Evolutionary conservation across 2,888 invertebrate species (phyloP).

Genomic region (Mythimna vitellina): DNA sequence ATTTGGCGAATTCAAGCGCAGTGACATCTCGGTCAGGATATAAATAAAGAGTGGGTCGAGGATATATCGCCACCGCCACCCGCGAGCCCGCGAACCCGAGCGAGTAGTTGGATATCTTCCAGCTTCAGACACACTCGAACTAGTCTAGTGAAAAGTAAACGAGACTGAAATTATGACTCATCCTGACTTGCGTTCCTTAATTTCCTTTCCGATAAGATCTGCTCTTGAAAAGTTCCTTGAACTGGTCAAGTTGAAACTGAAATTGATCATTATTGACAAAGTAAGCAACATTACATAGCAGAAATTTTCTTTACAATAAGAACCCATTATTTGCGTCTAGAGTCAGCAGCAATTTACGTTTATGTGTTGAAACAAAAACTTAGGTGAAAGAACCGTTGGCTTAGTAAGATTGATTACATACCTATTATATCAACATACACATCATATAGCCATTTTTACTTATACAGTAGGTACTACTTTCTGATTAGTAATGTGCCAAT

Average conservation of each 20-base stretch:
- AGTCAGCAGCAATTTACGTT: constrained; percentile 22
- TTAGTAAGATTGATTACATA: constrained; percentile 38
- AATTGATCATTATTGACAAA: constrained; percentile 7
- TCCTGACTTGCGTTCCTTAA: constrained; percentile 28
- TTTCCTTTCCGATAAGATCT: constrained; percentile 46
- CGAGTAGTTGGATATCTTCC: constrained; percentile 70
- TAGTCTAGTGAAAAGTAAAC: constrained; percentile 48
- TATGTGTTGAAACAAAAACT: constrained; percentile 44
- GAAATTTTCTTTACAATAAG: constrained; percentile 5
- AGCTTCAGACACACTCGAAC: constrained; percentile 55
- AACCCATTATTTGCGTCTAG: constrained; percentile 21
- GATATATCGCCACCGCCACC: constrained; percentile 62
- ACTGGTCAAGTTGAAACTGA: constrained; percentile 20
- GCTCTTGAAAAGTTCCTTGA: constrained; percentile 41
- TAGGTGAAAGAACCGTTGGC: constrained; percentile 27
- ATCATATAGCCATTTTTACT: constrained; percentile 18
- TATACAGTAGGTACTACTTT: constrained; percentile 8
- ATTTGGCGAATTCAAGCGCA: constrained; percentile 50
- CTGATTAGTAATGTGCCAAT: background rate
- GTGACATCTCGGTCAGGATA: constrained; percentile 65
- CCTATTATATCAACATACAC: constrained; percentile 1
- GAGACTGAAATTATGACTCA: constrained; percentile 49
- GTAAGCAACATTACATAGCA: background rate
- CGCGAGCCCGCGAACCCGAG: constrained; percentile 56
- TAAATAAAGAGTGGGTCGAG: constrained; percentile 68